Percentiles rank a stretch among this genome's conserved stretches.
phyloP scores from a whole-genome alignment of 2,797 vertebrate species.

The Odontamblyopus lacepedii region DNA sequence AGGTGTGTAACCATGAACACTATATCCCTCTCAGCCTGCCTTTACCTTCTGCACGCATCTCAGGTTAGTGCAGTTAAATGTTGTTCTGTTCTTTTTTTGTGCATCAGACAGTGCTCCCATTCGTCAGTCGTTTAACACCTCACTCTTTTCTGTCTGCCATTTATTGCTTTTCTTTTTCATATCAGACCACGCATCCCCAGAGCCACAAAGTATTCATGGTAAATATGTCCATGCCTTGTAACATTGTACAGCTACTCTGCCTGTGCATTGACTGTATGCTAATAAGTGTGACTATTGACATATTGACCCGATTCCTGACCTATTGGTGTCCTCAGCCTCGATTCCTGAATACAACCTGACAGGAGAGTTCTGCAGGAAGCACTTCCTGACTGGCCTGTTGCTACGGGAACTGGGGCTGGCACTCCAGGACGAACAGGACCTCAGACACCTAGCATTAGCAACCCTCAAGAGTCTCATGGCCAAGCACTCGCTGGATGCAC shows the following conservation, averaged over 20 bases:
- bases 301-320: background rate
- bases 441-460: constrained; percentile 91
- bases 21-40: constrained; percentile 95
- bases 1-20: constrained; percentile 97
- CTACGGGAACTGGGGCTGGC: constrained; percentile 95
- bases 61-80: constrained; percentile 77
- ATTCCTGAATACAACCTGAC: constrained; percentile 97
- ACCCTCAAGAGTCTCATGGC: constrained; percentile 98
- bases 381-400: constrained; percentile 93
- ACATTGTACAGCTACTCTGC: constrained; percentile 20
- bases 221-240: constrained; percentile 64
- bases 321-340: constrained; percentile 28
- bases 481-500: constrained; percentile 94
- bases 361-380: constrained; percentile 96
- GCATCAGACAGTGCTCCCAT: constrained; percentile 37
- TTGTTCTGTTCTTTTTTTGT: constrained; percentile 17
- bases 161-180: constrained; percentile 57
- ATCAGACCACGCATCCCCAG: constrained; percentile 76
- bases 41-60: constrained; percentile 88
- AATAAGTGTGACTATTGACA: constrained; percentile 3
- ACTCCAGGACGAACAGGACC: constrained; percentile 94
- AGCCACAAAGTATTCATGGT: constrained; percentile 78
- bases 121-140: constrained; percentile 62
- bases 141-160: constrained; percentile 26
- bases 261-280: constrained; percentile 3